These are phyloP conservation scores for Pseudochaenichthys georgianus DNA, from an alignment of 2,797 vertebrate genomes.

Conservation along the genomic window DNA sequence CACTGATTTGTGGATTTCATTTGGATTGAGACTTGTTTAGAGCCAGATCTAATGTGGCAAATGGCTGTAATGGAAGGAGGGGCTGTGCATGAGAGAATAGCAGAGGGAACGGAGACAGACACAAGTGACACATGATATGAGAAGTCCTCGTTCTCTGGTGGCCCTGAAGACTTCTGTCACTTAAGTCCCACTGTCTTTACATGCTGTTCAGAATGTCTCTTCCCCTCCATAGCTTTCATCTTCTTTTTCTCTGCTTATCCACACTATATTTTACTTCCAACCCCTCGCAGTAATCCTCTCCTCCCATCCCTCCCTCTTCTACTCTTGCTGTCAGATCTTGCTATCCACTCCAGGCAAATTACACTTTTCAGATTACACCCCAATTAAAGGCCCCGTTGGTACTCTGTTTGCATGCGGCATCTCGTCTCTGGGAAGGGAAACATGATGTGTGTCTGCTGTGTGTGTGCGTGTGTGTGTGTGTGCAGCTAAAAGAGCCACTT, in stretches of 20 bases:
- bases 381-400: constrained; percentile 77
- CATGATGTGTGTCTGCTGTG: constrained; percentile 24
- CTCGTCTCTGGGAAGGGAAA: constrained; percentile 51
- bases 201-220: constrained; percentile 32
- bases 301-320: constrained; percentile 44
- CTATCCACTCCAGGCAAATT: constrained; percentile 80
- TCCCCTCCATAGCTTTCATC: constrained; percentile 39
- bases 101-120: constrained; percentile 8
- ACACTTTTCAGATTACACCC: constrained; percentile 76
- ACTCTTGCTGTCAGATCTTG: constrained; percentile 75
- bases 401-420: constrained; percentile 53
- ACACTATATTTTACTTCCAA: constrained; percentile 17
- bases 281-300: constrained; percentile 62
- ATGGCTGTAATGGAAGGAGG: constrained; percentile 64
- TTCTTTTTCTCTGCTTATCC: constrained; percentile 50
- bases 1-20: constrained; percentile 79
- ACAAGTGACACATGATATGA: constrained; percentile 28
- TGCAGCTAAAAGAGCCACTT: constrained; percentile 43
- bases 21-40: constrained; percentile 63
- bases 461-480: constrained; percentile 10
- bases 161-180: constrained; percentile 13
- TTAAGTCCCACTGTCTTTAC: constrained; percentile 33
- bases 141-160: constrained; percentile 21
- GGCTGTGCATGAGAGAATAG: constrained; percentile 20
- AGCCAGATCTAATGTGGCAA: constrained; percentile 58